Evolutionary conservation across 2,797 vertebrate genomes (phyloP).

Genomic region (Astyanax mexicanus): DNA sequence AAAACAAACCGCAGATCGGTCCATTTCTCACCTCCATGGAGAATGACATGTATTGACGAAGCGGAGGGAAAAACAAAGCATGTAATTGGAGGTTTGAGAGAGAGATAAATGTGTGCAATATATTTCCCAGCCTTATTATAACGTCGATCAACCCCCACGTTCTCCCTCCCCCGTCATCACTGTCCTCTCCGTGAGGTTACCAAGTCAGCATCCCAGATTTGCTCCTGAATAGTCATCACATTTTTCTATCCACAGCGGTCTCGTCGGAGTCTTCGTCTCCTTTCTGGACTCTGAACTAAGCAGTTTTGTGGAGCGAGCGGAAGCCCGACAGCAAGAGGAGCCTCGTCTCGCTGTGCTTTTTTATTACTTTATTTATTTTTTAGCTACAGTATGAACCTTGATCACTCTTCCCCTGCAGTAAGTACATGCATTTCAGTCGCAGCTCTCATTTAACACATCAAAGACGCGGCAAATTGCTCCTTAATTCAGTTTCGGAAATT

Average conservation of each 20-base stretch:
- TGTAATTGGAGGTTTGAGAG: slow-evolving; percentile 42
- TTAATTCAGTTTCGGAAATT: slow-evolving; percentile 82
- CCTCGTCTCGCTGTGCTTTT: slow-evolving; percentile 67
- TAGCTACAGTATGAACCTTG: slow-evolving; percentile 55
- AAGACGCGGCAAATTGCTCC: slow-evolving; percentile 80
- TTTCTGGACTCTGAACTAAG: slow-evolving; percentile 76
- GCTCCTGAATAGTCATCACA: slow-evolving; percentile 79
- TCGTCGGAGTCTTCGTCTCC: slow-evolving; percentile 75
- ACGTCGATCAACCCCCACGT: slow-evolving; percentile 57
- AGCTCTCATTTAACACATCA: slow-evolving; percentile 79
- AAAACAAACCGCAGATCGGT: slow-evolving; percentile 49
- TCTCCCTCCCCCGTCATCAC: slow-evolving; percentile 63
- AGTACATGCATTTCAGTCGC: slow-evolving; percentile 68
- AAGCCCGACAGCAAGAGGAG: slow-evolving; percentile 71
- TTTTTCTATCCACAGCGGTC: slow-evolving; percentile 76
- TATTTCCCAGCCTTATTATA: slow-evolving; percentile 57
- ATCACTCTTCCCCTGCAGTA: slow-evolving; percentile 69
- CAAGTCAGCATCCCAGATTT: slow-evolving; percentile 79
- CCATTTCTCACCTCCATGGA: slow-evolving; percentile 20
- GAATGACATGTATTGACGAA: slow-evolving; percentile 35
- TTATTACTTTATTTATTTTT: slow-evolving; percentile 16
- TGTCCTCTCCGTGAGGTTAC: slow-evolving; percentile 76
- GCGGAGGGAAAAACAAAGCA: slow-evolving; percentile 23
- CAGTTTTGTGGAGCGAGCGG: slow-evolving; percentile 72
- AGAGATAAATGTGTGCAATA: slow-evolving; percentile 72